These are phyloP conservation scores for Cinclus cinclus DNA, from an alignment of 2,113 vertebrate genomes.

Conservation along the genomic window DNA sequence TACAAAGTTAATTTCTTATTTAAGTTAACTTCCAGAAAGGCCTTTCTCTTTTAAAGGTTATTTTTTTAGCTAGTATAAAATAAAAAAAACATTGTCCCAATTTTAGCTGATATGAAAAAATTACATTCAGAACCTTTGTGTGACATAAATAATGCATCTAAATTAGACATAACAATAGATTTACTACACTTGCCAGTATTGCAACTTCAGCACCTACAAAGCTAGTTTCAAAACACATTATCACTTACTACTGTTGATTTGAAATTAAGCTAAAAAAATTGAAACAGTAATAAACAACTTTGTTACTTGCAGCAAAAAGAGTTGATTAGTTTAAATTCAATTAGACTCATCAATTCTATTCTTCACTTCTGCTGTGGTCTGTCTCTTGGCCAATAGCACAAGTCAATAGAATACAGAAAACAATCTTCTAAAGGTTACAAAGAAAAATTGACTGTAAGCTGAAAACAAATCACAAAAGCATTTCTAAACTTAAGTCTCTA, in stretches of 20 bases:
- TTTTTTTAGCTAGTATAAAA: neutral
- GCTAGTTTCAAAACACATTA: neutral
- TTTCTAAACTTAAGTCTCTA: neutral
- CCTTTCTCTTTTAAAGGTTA: neutral
- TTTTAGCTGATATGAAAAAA: neutral
- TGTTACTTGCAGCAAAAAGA: neutral
- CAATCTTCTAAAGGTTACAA: neutral
- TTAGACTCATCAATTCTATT: neutral
- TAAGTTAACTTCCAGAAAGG: neutral
- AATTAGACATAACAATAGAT: neutral
- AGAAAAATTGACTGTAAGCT: neutral
- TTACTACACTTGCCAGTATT: neutral
- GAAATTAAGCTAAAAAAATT: neutral
- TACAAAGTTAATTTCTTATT: slow-evolving; percentile 19
- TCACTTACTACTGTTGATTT: neutral
- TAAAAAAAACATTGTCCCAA: neutral
- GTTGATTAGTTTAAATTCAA: neutral
- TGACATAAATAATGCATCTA: neutral
- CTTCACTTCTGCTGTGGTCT: neutral
- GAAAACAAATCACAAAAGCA: neutral
- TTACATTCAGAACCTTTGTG: neutral
- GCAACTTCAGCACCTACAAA: neutral
- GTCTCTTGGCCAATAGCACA: neutral
- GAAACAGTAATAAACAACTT: neutral
- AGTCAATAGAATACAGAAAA: neutral